These are phyloP conservation scores for Chelon auratus DNA, from an alignment of 2,797 vertebrate genomes.

Conservation along the genomic window DNA sequence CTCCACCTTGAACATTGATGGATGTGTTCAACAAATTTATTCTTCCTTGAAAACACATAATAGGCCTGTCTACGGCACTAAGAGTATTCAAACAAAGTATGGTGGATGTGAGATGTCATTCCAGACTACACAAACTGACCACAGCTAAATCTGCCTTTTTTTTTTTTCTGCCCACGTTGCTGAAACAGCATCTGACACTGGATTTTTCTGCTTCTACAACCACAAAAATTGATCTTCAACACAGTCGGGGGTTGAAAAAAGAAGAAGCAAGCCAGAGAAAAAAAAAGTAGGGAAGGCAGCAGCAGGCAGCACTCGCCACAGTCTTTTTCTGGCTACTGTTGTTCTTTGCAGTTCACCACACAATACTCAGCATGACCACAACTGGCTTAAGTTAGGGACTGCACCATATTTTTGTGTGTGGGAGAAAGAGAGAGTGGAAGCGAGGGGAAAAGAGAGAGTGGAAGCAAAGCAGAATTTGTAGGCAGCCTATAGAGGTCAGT, in stretches of 20 bases:
- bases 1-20: background rate
- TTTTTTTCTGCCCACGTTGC: slow-evolving; percentile 47
- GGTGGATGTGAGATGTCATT: slow-evolving; percentile 30
- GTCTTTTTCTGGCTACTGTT: slow-evolving; percentile 79
- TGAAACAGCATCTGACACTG: slow-evolving; percentile 57
- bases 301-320: slow-evolving; percentile 60
- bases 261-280: background rate
- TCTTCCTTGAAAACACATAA: background rate
- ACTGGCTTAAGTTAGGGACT: slow-evolving; percentile 41
- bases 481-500: slow-evolving; percentile 69
- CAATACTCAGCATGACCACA: slow-evolving; percentile 67
- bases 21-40: background rate
- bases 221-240: slow-evolving; percentile 55
- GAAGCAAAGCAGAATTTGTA: slow-evolving; percentile 42
- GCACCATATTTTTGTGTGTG: slow-evolving; percentile 34
- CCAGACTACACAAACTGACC: slow-evolving; percentile 51
- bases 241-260: slow-evolving; percentile 7
- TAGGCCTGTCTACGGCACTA: background rate
- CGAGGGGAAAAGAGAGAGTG: background rate
- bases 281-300: slow-evolving; percentile 22
- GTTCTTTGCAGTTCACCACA: slow-evolving; percentile 69
- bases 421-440: background rate
- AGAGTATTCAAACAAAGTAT: slow-evolving; percentile 24
- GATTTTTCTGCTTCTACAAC: slow-evolving; percentile 53
- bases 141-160: slow-evolving; percentile 57